Evolutionary conservation across 2,888 invertebrate species (phyloP).

Genomic region (Sepiola atlantica): DNA sequence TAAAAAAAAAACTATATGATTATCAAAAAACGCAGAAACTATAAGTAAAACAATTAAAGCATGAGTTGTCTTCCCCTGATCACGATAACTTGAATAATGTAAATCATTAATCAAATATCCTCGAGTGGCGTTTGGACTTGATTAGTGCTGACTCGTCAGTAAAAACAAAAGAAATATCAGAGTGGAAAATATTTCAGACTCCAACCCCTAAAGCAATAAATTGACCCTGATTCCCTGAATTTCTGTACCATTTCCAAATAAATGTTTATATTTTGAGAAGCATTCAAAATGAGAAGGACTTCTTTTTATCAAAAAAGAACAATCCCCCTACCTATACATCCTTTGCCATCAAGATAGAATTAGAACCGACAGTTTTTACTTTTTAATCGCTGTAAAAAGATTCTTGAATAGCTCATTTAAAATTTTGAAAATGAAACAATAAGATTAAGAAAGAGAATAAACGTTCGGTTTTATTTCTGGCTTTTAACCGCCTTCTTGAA

Average conservation of each 20-base stretch:
- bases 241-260: neutral
- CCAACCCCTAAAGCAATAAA: too few relatives aligned
- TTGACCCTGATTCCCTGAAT: neutral
- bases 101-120: too few relatives aligned
- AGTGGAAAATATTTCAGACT: too few relatives aligned
- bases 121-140: too few relatives aligned
- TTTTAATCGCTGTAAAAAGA: neutral
- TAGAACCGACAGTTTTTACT: neutral
- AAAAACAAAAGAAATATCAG: too few relatives aligned
- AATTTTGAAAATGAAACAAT: neutral
- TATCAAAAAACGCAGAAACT: too few relatives aligned
- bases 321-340: neutral
- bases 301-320: neutral
- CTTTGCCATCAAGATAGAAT: neutral
- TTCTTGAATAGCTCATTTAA: conserved; percentile 10
- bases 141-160: too few relatives aligned
- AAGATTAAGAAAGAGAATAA: neutral
- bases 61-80: too few relatives aligned
- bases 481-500: neutral
- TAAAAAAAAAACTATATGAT: too few relatives aligned
- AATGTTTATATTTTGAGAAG: neutral
- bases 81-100: too few relatives aligned
- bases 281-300: neutral
- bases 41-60: too few relatives aligned
- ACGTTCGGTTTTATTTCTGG: neutral